phyloP scores from a whole-genome alignment of 2,797 vertebrate genomes.

The Melanotaenia parkinsoni region DNA sequence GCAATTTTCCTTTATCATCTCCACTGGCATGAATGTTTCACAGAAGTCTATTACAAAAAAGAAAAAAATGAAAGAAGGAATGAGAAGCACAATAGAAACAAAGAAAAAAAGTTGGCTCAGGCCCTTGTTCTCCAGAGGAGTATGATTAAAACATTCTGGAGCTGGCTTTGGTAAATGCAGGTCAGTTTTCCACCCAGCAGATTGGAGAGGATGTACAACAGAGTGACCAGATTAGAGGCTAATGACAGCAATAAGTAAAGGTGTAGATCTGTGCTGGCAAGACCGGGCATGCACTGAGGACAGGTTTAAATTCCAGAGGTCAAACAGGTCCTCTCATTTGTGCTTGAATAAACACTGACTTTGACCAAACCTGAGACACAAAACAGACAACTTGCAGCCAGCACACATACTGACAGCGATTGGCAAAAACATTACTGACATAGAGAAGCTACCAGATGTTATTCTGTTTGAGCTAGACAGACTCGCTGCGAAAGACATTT shows the following conservation, averaged over 20 bases:
- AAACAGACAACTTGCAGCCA: slow-evolving; percentile 48
- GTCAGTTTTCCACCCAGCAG: slow-evolving; percentile 47
- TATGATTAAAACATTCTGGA: slow-evolving; percentile 71
- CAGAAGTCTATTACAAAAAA: slow-evolving; percentile 23
- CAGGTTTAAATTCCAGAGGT: slow-evolving; percentile 76
- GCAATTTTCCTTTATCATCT: slow-evolving; percentile 23
- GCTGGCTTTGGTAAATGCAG: slow-evolving; percentile 40
- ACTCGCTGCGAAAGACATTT: slow-evolving; percentile 31
- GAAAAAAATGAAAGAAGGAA: slow-evolving; percentile 1
- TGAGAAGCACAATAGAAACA: slow-evolving; percentile 44
- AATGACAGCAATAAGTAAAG: slow-evolving; percentile 75
- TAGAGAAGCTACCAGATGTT: slow-evolving; percentile 62
- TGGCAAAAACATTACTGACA: slow-evolving; percentile 56
- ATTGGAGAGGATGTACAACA: slow-evolving; percentile 49
- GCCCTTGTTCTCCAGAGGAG: slow-evolving; percentile 40
- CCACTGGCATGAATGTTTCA: slow-evolving; percentile 26
- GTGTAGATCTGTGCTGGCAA: slow-evolving; percentile 65
- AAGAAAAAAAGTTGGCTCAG: slow-evolving; percentile 43
- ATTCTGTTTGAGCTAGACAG: slow-evolving; percentile 24
- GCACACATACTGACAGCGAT: slow-evolving; percentile 26
- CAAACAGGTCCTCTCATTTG: slow-evolving; percentile 71
- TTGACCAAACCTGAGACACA: slow-evolving; percentile 56
- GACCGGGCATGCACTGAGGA: slow-evolving; percentile 63
- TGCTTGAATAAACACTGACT: slow-evolving; percentile 45
- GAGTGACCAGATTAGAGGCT: slow-evolving; percentile 65